Base-by-base conservation (phyloP, 2,797 vertebrate species). In the Echiichthys vipera region DNA sequence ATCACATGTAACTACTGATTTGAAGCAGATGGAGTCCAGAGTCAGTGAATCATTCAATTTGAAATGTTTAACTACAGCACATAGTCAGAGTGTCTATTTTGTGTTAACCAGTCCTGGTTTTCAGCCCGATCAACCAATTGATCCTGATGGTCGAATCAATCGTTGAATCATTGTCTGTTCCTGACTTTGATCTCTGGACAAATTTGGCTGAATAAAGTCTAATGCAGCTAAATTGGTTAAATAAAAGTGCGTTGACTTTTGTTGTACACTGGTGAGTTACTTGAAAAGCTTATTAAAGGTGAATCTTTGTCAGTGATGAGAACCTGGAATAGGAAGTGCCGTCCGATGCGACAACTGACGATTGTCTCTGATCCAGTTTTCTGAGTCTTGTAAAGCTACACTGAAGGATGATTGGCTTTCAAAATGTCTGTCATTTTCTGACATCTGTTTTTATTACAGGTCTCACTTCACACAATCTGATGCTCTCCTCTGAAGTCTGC, bases 321-420 rank as follows among this genome's bases (percentile, higher is more conserved):
- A 76, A 57, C 53, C 40, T 78, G 65, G 75, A 81, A 54, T 79
- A 79, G 83, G 78, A 84, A 84, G 83, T 79, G 83, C 78, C 68
- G 61, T 81, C 78, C 0, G 78, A 90, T 89, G 88, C 77, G 86
- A 90, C 51, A 86, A 85, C 84, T 89, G 84, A 87, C 72, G 81
- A 90, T 72, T 25, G 12, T 58, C 15, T 73, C 1, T 32, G 25
- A 72, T 80, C 71, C 78, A 78, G 0, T 62, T 66, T 67, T 73
- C 69, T 78, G 55, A n/a, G 36, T 11, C 56, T 30, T 36, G 13
- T 9, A 34, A 65, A 73, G 14, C 25, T 40, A 6, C 1, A 8
- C 2, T 27, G 13, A 0, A 14, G 0, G 1, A n/a, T 15, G 1
- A 15, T 1, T 0, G 0, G 0, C 37, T 57, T 18, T 65, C 4